Evolutionary conservation across 2,888 invertebrate genomes (phyloP).

Genomic region (Drosophila nigricruria): DNA sequence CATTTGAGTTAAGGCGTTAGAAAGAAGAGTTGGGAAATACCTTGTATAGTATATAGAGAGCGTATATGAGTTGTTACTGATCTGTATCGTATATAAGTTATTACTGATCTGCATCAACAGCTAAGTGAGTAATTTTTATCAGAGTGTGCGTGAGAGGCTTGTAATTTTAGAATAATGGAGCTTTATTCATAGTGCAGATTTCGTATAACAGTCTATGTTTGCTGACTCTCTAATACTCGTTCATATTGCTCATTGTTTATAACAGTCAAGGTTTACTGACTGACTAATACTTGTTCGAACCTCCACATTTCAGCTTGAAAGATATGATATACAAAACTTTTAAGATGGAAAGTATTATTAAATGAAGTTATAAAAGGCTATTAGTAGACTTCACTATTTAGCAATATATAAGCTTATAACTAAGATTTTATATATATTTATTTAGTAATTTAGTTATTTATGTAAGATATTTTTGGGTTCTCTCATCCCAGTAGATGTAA

Average conservation of each 20-base stretch:
- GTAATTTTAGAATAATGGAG: too few species aligned
- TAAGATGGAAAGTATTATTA: too few species aligned
- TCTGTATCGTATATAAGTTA: neutral
- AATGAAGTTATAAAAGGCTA: too few species aligned
- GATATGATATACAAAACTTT: too few species aligned
- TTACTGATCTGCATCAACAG: constrained; percentile 1
- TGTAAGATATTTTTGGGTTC: too few species aligned
- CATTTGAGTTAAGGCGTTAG: neutral
- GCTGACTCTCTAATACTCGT: neutral
- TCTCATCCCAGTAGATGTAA: too few species aligned
- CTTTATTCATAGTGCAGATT: too few species aligned
- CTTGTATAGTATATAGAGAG: neutral
- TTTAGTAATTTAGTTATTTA: too few species aligned
- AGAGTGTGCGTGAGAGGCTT: neutral
- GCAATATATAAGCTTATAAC: too few species aligned
- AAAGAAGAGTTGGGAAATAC: neutral
- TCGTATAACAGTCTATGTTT: neutral
- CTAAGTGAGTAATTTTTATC: neutral
- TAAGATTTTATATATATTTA: too few species aligned
- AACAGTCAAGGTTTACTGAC: neutral
- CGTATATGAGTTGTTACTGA: neutral
- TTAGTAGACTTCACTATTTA: too few species aligned
- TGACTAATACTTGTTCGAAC: neutral
- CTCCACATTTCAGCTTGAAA: too few species aligned
- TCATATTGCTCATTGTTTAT: neutral